A percentile compares a stretch with the other conserved stretches of the same genome.
Evolutionary conservation across 2,113 vertebrate species (phyloP).

Genomic region (Typhlomys cinereus): DNA sequence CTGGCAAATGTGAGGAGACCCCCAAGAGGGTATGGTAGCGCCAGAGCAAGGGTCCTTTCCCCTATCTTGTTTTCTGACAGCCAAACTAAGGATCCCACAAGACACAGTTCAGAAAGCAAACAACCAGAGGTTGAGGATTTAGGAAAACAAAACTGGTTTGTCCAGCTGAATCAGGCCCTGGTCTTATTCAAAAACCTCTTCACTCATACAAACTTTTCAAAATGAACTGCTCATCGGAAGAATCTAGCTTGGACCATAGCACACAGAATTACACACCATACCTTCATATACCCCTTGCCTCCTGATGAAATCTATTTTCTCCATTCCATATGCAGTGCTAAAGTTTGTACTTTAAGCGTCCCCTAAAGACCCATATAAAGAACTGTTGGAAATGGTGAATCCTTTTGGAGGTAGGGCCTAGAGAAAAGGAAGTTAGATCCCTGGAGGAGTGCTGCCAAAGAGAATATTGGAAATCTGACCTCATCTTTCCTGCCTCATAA

Average conservation of each 20-base stretch:
- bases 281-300: background rate
- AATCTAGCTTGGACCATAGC: background rate
- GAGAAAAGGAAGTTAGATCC: background rate
- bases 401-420: background rate
- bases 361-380: background rate
- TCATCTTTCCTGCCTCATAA: background rate
- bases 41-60: background rate
- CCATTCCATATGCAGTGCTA: background rate
- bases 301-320: background rate
- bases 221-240: background rate
- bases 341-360: background rate
- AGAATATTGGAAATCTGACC: background rate
- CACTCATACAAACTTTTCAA: background rate
- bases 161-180: too few species aligned
- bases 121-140: background rate
- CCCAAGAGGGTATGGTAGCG: background rate
- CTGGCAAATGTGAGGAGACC: background rate
- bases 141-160: background rate
- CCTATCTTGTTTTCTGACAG: background rate
- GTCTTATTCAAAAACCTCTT: too few species aligned
- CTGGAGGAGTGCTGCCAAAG: background rate
- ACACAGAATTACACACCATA: background rate
- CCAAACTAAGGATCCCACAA: background rate
- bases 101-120: background rate
- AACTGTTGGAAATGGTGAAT: background rate